Percentiles rank a stretch among this genome's conserved stretches.
These are phyloP conservation scores for Drosophila atripex DNA, from an alignment of 2,888 invertebrate species.

Conservation along the genomic window DNA sequence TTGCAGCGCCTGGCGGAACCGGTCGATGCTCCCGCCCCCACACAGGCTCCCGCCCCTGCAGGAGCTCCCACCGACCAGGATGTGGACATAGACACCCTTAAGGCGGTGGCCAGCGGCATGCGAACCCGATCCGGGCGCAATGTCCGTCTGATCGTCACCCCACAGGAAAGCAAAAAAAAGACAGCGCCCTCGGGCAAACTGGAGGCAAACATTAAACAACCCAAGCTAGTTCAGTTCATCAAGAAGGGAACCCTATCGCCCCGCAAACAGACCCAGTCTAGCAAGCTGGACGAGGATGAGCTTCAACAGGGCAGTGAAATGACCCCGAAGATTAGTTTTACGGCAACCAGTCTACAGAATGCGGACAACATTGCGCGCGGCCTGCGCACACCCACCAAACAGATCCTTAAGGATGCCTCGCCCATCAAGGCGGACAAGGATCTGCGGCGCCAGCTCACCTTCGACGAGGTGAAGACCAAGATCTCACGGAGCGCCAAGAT, in stretches of 20 bases:
- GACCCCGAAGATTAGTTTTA: constrained; percentile 58
- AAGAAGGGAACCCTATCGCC: constrained; percentile 83
- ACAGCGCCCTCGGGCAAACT: constrained; percentile 55
- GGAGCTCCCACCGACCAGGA: constrained; percentile 49
- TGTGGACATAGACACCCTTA: constrained; percentile 70
- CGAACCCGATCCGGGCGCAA: constrained; percentile 79
- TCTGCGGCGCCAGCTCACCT: constrained; percentile 86
- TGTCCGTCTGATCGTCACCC: constrained; percentile 74
- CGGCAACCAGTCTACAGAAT: constrained; percentile 72
- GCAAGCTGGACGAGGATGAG: constrained; percentile 23
- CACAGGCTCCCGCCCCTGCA: constrained; percentile 5
- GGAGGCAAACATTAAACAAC: constrained; percentile 76
- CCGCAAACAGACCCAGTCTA: constrained; percentile 69
- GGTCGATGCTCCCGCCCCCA: constrained; percentile 29
- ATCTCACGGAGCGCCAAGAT: constrained; percentile 88
- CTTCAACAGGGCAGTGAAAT: constrained; percentile 58
- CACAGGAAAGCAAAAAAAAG: constrained; percentile 68
- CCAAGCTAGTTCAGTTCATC: constrained; percentile 82
- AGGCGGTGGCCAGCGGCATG: constrained; percentile 54
- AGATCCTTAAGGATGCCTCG: constrained; percentile 83
- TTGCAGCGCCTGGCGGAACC: constrained; percentile 60
- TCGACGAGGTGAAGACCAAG: constrained; percentile 89
- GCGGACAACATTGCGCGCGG: constrained; percentile 77
- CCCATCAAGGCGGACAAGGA: constrained; percentile 80
- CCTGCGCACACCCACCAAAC: constrained; percentile 81